Evolutionary conservation across 2,888 invertebrate species (phyloP), one percentile per base, ranked within the genome.

Genomic region (Scelioninae gen. 2): DNA sequence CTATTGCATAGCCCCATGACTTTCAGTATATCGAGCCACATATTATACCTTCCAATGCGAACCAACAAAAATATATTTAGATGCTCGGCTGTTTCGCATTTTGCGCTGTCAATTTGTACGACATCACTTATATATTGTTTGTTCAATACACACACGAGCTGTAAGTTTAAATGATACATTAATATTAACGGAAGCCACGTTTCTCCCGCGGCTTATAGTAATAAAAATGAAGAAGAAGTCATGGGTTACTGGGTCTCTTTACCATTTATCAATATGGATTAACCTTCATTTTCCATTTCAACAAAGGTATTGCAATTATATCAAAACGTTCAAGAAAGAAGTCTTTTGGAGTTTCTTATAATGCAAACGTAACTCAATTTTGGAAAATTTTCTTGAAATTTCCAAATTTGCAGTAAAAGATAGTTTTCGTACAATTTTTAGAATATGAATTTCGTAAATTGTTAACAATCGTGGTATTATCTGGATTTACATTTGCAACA

Each of bases 121-220:
- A 83, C 84, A 83, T 83, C 84, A 79, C 71, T 13, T 71, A 60
- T 58, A 80, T 79, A 82, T 78, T 82, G 81, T 84, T 83, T 83
- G 80, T 52, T 83, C 84, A 81, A 81, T 82, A 81, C 77, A 82
- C 55, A 60, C 53, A 70, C 70, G 63, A 85, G 86, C 86, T 86
- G 86, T 83, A 86, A 86, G 82, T 86, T 86, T 79, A 86, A 86
- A 86, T 81, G 81, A 85, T 84, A 81, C 80, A 86, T 86, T 86
- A 86, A 82, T 80, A 85, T 82, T 80, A 80, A 80, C 74, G 61
- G 75, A 75, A 75, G 77, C 77, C 81, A 80, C 80, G 78, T 78
- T 81, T 81, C 80, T 80, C 80, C 81, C 78, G 77, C 81, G 80
- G 79, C 80, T 81, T 81, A 80, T 77, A 80, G n/a, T 72, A 79